Base-by-base conservation (phyloP, 2,888 invertebrate genomes). In the Hyposoter didymator region DNA sequence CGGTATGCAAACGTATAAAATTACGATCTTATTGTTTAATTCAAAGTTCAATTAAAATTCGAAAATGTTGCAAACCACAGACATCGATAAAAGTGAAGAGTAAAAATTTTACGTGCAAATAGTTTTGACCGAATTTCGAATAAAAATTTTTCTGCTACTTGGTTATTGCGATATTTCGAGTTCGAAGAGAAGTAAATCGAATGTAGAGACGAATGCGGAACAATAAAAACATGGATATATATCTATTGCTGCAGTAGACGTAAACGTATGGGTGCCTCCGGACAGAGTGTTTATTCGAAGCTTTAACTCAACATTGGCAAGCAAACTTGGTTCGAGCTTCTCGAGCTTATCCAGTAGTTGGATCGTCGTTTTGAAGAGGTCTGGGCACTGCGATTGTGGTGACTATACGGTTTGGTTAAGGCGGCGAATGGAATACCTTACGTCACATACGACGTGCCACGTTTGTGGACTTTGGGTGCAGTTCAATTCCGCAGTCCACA, bases 241-340 rank as follows among this genome's bases (percentile, higher is more conserved):
- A 52, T 19, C 43, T 45, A 32, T 73, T 35, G 43, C 62, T 43
- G 8, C n/a, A 7, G 67, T 17, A 72, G 47, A 73, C 47, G 19
- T 74, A 47, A 22, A 59, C 66, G 22, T 74, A 62, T n/a, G n/a
- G 47, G 59, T 73, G 49, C 74, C 66, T 39, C 62, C 49, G n/a
- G 69, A 43, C 67, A 49, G 59, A 76, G 52, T 78, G 78, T 84
- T 84, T 84, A 79, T 79, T 84, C 52, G 78, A 74, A 52, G 59
- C 39, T n/a, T 55, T 69, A 79, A 69, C 78, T 79, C 62, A 79
- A 74, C 69, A 69, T 84, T 78, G 69, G 45, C 73, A 35, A 47
- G 62, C 4, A 55, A 47, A 78, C 74, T 78, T 62, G 47, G 17
- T 45, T n/a, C 2, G 19, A 78, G 82, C 78, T 83, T 73, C 35